Conservation (phyloP, 2,113 vertebrate species). For the Rhipidura dahli region DNA sequence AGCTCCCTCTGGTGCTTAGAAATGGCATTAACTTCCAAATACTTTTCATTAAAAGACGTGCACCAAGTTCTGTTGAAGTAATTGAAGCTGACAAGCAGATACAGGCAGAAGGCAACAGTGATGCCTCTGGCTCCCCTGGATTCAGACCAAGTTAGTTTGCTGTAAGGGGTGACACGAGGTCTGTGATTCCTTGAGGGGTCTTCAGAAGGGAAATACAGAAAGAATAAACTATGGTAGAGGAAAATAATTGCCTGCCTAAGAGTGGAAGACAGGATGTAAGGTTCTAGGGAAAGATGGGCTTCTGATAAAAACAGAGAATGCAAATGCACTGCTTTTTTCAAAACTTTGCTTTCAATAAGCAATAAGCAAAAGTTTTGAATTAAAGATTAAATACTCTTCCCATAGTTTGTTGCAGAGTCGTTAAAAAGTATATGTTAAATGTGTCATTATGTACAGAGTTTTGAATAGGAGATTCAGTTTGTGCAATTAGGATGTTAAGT, state of each 20-base stretch:
- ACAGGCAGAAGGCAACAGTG: not conserved
- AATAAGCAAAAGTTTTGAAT: not conserved
- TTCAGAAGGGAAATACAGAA: not conserved
- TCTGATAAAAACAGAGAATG: not conserved
- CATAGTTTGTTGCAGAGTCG: not conserved
- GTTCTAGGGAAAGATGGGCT: not conserved
- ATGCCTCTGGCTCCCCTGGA: not conserved
- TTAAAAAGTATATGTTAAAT: not conserved
- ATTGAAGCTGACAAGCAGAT: not conserved
- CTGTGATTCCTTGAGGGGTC: not conserved
- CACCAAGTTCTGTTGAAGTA: not conserved
- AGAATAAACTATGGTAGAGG: not conserved
- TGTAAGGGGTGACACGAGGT: not conserved
- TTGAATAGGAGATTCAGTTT: conserved; percentile 13
- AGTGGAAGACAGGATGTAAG: not conserved
- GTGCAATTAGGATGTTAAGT: conserved; percentile 53
- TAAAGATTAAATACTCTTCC: not conserved
- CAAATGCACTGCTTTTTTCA: not conserved
- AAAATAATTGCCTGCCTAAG: not conserved
- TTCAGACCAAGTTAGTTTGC: not conserved
- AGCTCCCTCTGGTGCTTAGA: conserved; percentile 49
- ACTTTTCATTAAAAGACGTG: not conserved
- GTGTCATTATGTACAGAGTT: not conserved
- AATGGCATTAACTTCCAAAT: not conserved
- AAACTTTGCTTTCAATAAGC: not conserved